These are phyloP conservation scores for Pseudomyrmex sp. DNA, from an alignment of 1,140 invertebrate genomes.

Conservation along the genomic window DNA sequence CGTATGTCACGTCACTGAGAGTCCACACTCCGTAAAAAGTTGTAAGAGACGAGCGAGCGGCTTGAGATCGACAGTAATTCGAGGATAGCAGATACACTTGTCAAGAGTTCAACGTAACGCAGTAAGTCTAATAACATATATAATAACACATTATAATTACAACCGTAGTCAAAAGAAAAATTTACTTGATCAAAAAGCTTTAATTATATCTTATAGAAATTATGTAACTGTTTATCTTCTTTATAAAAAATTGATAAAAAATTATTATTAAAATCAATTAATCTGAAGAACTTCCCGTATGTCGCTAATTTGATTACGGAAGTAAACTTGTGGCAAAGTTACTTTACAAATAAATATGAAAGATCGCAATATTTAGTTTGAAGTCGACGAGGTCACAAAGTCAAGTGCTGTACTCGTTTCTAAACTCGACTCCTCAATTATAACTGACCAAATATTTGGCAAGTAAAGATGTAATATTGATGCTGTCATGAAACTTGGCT, in stretches of 20 bases:
- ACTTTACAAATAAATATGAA: neutral
- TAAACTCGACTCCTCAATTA: conserved; percentile 7
- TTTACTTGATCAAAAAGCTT: no score
- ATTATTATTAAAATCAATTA: neutral
- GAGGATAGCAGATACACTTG: neutral
- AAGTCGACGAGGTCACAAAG: neutral
- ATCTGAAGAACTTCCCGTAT: neutral
- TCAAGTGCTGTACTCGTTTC: neutral
- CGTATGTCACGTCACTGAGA: conserved; percentile 15
- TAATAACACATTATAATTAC: neutral
- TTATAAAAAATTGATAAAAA: neutral
- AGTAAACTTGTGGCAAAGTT: neutral
- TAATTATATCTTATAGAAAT: no score
- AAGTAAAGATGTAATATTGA: conserved; percentile 23
- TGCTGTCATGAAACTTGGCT: neutral
- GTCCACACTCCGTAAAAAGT: conserved; percentile 23
- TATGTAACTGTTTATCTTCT: no score
- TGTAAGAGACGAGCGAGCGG: neutral
- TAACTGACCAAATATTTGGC: conserved; percentile 50
- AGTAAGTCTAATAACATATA: conserved; percentile 54
- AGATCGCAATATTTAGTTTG: neutral
- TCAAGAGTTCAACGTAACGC: conserved; percentile 10
- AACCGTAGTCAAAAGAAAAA: neutral
- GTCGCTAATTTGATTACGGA: neutral
- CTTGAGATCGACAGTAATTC: neutral